A percentile compares a stretch with the other conserved stretches of the same genome.
phyloP scores from a whole-genome alignment of 2,113 vertebrate genomes.

The Crotophaga sulcirostris region DNA sequence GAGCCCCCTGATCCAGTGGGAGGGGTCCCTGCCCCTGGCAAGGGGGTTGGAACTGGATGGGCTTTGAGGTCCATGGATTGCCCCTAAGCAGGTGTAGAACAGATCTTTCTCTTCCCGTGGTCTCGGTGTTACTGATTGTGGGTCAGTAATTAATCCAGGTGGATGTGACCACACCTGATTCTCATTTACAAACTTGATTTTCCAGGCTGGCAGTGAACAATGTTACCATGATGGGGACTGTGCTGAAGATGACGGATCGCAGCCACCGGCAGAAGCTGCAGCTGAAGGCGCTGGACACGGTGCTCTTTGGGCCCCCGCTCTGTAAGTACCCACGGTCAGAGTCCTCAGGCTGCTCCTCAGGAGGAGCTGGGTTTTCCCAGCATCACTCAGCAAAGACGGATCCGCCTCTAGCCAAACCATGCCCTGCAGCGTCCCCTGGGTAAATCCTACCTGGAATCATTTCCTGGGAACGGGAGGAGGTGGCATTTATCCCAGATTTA shows the following conservation, averaged over 20 bases:
- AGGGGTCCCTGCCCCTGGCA: too few species aligned
- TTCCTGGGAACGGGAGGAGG: background rate
- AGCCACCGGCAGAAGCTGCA: constrained; percentile 96
- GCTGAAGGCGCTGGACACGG: constrained; percentile 93
- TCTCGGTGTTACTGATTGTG: fast-evolving
- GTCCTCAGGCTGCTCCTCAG: fast-evolving
- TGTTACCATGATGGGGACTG: constrained; percentile 84
- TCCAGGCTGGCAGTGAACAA: constrained; percentile 92
- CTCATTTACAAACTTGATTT: background rate
- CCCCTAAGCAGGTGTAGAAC: too few species aligned
- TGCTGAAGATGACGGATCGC: constrained; percentile 93
- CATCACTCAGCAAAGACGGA: fast-evolving
- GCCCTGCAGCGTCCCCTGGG: fast-evolving
- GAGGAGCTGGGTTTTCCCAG: background rate
- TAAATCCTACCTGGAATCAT: fast-evolving
- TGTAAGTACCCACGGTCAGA: constrained; percentile 75
- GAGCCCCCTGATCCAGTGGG: too few species aligned
- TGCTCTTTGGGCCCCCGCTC: constrained; percentile 92
- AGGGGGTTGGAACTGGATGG: too few species aligned
- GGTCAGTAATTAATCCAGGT: fast-evolving
- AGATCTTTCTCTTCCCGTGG: too few species aligned
- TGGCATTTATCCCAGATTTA: too few species aligned
- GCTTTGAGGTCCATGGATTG: too few species aligned
- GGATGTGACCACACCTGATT: background rate
- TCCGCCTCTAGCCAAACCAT: fast-evolving